Evolutionary conservation across 1,140 invertebrate species (phyloP).

Genomic region (Zaprionus nigranus): DNA sequence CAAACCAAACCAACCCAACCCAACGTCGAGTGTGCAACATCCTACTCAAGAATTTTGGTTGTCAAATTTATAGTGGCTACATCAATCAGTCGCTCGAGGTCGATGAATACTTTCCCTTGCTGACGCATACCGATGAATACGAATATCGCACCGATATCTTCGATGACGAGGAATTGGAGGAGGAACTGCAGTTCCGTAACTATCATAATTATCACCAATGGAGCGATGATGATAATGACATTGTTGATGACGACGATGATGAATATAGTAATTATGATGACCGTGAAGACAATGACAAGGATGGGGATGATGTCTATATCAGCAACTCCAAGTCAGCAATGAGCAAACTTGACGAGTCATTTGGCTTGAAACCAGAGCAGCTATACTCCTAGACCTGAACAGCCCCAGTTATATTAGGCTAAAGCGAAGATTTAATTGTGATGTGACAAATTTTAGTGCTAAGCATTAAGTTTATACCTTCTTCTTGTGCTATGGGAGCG

Average conservation of each 20-base stretch:
- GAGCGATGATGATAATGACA: constrained; percentile 25
- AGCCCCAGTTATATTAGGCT: constrained; percentile 3
- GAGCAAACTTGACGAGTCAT: constrained; percentile 33
- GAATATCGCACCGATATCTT: constrained; percentile 76
- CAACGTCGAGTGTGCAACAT: constrained; percentile 19
- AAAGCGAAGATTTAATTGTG: constrained; percentile 46
- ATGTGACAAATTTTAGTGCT: constrained; percentile 35
- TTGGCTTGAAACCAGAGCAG: background rate
- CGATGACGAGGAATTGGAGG: constrained; percentile 74
- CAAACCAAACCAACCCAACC: constrained; percentile 20
- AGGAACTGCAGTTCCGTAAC: constrained; percentile 76
- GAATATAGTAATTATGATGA: constrained; percentile 32
- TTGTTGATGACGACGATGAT: constrained; percentile 18
- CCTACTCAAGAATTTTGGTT: constrained; percentile 70
- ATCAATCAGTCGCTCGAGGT: constrained; percentile 95
- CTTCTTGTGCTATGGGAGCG: constrained; percentile 18
- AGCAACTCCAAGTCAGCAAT: constrained; percentile 11
- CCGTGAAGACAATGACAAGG: constrained; percentile 7
- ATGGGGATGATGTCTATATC: constrained; percentile 29
- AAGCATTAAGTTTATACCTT: constrained; percentile 22
- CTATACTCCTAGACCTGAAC: background rate
- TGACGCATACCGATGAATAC: constrained; percentile 80
- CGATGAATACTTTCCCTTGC: constrained; percentile 94
- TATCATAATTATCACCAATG: background rate
- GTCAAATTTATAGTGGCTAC: constrained; percentile 90